These are phyloP conservation scores for Melanaphis sacchari DNA, from an alignment of 1,140 invertebrate species.

Conservation along the genomic window DNA sequence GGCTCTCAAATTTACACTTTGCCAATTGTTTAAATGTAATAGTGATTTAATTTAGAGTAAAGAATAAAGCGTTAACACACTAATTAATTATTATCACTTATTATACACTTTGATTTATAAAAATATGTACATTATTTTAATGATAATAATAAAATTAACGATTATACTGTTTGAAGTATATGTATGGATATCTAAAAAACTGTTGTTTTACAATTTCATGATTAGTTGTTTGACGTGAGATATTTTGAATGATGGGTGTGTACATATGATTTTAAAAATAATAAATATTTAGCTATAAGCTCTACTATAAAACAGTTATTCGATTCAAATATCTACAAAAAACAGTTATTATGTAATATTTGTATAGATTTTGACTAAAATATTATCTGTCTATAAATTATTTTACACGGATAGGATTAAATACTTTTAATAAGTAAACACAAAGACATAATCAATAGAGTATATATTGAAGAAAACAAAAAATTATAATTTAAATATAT, in stretches of 20 bases:
- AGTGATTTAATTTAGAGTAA: background rate
- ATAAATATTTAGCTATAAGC: background rate
- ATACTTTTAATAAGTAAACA: no score
- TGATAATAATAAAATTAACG: background rate
- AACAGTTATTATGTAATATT: background rate
- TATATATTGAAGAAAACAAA: no score
- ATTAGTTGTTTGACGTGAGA: background rate
- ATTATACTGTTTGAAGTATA: background rate
- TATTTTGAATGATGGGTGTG: no score
- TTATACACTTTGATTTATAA: background rate
- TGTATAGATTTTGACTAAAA: background rate
- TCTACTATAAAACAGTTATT: background rate
- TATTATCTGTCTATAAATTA: background rate
- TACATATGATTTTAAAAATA: background rate
- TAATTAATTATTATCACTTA: background rate
- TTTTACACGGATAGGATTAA: no score
- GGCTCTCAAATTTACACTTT: background rate
- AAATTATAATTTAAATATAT: no score
- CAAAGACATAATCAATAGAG: no score
- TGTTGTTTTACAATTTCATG: background rate
- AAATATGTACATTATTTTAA: background rate
- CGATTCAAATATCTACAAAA: background rate
- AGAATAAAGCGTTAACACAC: background rate
- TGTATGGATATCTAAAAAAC: background rate
- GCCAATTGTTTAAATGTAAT: background rate